phyloP scores from a whole-genome alignment of 2,797 vertebrate species.

The Lacerta agilis region DNA sequence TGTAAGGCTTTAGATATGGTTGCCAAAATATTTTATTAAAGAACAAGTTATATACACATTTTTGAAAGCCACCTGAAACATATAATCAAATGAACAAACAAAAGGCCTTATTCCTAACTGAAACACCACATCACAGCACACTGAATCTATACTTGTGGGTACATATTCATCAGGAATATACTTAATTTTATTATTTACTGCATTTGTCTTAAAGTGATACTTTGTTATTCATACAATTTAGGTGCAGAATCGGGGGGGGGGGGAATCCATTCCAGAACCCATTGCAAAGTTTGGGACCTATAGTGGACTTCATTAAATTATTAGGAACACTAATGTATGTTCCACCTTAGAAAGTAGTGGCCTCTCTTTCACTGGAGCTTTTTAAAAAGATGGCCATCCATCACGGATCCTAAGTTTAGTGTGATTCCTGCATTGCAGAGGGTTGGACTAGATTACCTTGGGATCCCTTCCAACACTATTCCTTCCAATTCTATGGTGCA shows the following conservation, averaged over 20 bases:
- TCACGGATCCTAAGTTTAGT: too few species aligned
- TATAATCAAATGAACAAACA: constrained; percentile 52
- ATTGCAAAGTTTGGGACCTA: too few species aligned
- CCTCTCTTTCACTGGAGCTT: too few species aligned
- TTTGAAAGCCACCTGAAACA: constrained; percentile 54
- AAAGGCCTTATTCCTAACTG: constrained; percentile 49
- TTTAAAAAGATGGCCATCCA: too few species aligned
- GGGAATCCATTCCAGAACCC: neutral
- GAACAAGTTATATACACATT: constrained; percentile 50
- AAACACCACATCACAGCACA: constrained; percentile 44
- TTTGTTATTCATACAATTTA: neutral
- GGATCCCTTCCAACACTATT: too few species aligned
- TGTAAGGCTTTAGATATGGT: constrained; percentile 55
- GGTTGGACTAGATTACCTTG: too few species aligned
- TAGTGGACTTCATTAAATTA: too few species aligned
- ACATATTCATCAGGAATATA: constrained; percentile 18
- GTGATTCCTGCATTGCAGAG: too few species aligned
- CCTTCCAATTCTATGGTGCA: too few species aligned
- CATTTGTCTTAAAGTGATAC: neutral
- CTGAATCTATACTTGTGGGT: neutral
- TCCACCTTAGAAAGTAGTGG: too few species aligned
- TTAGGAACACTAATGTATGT: neutral
- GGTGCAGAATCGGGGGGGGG: neutral
- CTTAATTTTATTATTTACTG: neutral
- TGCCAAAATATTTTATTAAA: constrained; percentile 55